A percentile compares a stretch with the other conserved stretches of the same genome.
Evolutionary conservation across 1,140 invertebrate species (phyloP).

Genomic region (Plodia interpunctella): DNA sequence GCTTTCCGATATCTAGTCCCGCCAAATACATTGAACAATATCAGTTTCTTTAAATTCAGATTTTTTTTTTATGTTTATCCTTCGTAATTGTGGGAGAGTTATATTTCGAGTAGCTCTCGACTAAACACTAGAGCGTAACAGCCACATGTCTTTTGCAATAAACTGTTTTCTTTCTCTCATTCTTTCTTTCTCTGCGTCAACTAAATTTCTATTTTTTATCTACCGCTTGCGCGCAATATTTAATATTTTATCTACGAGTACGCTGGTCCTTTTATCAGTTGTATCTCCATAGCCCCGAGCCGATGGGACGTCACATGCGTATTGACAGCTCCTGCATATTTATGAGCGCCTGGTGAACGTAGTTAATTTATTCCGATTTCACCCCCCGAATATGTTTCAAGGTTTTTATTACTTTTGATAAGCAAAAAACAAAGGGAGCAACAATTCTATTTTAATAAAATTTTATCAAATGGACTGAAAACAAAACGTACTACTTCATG

Average conservation of each 20-base stretch:
- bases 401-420: neutral
- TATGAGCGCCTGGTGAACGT: neutral
- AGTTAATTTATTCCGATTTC: neutral
- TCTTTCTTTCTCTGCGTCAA: neutral
- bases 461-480: too few relatives aligned
- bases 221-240: neutral
- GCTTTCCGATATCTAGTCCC: neutral
- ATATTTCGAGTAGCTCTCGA: too few relatives aligned
- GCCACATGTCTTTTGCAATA: too few relatives aligned
- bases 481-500: too few relatives aligned
- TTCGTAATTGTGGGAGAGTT: too few relatives aligned
- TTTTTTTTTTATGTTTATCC: too few relatives aligned
- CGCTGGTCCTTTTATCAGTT: neutral
- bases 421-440: neutral
- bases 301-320: neutral
- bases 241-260: neutral
- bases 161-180: too few relatives aligned
- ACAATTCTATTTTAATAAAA: neutral
- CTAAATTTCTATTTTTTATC: neutral
- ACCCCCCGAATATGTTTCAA: neutral
- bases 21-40: neutral
- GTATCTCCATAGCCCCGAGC: neutral
- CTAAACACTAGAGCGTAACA: too few relatives aligned
- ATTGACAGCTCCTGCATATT: conserved; percentile 2
- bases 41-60: neutral